phyloP scores from a whole-genome alignment of 2,113 vertebrate species.

The Amphiprion ocellaris region DNA sequence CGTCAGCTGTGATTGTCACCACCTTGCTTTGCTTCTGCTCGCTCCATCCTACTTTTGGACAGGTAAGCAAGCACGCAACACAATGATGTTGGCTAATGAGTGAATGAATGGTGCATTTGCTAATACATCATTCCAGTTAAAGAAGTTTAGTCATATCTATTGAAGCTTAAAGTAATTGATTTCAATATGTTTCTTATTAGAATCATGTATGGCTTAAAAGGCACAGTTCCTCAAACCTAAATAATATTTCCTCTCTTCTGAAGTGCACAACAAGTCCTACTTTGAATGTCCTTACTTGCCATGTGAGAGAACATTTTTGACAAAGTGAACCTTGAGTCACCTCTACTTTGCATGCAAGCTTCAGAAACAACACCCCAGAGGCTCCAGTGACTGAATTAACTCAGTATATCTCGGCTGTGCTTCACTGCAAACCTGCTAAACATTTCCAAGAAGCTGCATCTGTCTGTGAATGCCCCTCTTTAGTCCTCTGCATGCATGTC shows the following conservation, averaged over 20 bases:
- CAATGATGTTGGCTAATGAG: background rate
- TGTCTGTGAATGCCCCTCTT: constrained; percentile 27
- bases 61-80: constrained; percentile 75
- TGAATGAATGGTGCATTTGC: background rate
- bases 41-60: constrained; percentile 64
- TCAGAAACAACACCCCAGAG: constrained; percentile 28
- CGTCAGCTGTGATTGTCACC: constrained; percentile 52
- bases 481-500: background rate
- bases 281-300: constrained; percentile 17
- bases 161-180: background rate
- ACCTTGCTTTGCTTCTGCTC: constrained; percentile 69
- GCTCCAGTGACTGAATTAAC: constrained; percentile 45
- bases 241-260: background rate
- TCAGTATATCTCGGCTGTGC: constrained; percentile 22
- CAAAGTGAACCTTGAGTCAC: constrained; percentile 24
- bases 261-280: background rate
- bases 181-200: background rate
- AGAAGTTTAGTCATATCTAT: background rate
- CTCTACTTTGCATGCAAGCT: constrained; percentile 27
- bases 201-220: constrained; percentile 4
- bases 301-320: constrained; percentile 9
- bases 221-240: background rate
- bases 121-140: background rate
- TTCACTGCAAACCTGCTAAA: constrained; percentile 35
- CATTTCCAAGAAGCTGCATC: constrained; percentile 31